Evolutionary conservation across 92 coral and sea anemone species (phyloP), one percentile per base, ranked within the genome.

Genomic region (Muricea muricata): DNA sequence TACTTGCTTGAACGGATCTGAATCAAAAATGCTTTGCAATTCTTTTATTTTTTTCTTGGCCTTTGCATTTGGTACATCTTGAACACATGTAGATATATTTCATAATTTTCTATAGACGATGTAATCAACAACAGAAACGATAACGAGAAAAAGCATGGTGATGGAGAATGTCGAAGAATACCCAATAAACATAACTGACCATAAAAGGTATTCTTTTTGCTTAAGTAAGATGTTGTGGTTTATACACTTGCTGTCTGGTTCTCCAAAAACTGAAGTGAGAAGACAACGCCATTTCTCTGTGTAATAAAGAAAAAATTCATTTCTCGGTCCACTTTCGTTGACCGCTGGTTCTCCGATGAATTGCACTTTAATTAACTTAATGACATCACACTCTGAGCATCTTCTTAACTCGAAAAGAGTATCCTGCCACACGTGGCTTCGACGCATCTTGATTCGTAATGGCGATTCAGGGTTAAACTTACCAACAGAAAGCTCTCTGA

Each of bases 341-440:
- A 85, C 87, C 35, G 93, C 90, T 0, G 85, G 90, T 31, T 90
- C 90, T 24, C 93, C 87, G 9, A 81, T 83, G 77, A 86, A 90
- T 47, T 90, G 87, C 4, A 90, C 90, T 75, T 65, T 73, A 48
- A 90, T 30, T 13, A 69, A 54, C 75, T 68, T 81, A 11, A 52
- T 66, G 68, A 90, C 70, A 63, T 86, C 85, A 24, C 21, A 41
- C 75, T 73, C 69, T 35, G 79, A 30, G 76, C 87, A 86, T 40
- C 75, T 85, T 45, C 73, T 54, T 25, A 89, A 52, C 74, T 89
- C 75, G 55, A 67, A 68, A 80, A 52, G 63, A 12, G 89, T 21
- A 74, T 85, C 89, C 67, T 89, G 79, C 92, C 87, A 89, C 45
- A 89, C 20, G 60, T 69, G 79, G 65, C 87, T 80, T 68, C 92